Evolutionary conservation across 2,797 vertebrate species (phyloP), one percentile per base, ranked within the genome.

Genomic region (Crocidura indochinensis): DNA sequence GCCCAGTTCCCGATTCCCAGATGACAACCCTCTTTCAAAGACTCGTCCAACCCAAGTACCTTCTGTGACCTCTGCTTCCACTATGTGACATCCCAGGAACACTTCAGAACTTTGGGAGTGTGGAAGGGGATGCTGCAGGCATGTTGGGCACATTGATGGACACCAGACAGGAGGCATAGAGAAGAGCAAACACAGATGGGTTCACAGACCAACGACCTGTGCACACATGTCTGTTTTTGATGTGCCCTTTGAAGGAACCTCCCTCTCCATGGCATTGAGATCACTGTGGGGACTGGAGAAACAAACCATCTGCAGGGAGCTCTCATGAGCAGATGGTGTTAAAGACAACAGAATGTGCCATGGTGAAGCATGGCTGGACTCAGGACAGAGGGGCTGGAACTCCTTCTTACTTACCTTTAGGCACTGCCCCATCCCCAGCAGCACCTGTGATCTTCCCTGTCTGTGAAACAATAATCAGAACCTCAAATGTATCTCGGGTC

Each of bases 141-240:
- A 12, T 10, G 15, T 38, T 0, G 0, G 17, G 1, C 2, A 1
- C 2, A 27, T 6, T 19, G 56, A 56, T 20, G 20, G 15, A 29
- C 51, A 8, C 46, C 65, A 9, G 8, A 7, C n/a, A 27, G 53
- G 75, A 49, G n/a, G 38, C 31, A 31, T 15, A 8, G 22, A 12
- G 24, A 19, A 62, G n/a, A 49, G 49, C 38, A 38, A 38, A 38
- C 38, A 2, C 38, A 38, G 38, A 38, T 38, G 0, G 1, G 46
- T 10, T 29, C 56, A 44, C 20, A 29, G 22, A 3, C 7, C 38
- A 19, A 44, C n/a, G 19, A 29, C 7, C 12, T 0, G 26, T 79
- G 7, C 5, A 47, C 15, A 24, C 78, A 1, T 6, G 7, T n/a
- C 62, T 7, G 24, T 24, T 60, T 19, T n/a, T 14, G 2, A 0